Conservation (phyloP, 2,113 vertebrate species). For the Cettia cetti region DNA sequence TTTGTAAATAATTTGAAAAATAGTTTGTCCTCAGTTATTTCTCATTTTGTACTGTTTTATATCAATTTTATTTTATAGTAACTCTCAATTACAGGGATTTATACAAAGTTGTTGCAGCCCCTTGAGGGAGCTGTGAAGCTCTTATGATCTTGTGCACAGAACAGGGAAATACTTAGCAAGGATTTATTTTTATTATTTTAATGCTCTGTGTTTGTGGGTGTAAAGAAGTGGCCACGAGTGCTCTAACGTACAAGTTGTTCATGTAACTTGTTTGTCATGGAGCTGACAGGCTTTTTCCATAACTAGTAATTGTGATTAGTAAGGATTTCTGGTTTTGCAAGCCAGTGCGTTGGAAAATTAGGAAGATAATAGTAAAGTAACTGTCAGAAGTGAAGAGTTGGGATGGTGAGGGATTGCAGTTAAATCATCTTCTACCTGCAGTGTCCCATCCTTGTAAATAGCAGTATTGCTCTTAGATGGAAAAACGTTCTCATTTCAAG, state of each 20-base stretch:
- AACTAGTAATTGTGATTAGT: not conserved
- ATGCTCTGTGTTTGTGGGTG: not conserved
- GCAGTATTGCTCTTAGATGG: not conserved
- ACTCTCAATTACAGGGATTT: not conserved
- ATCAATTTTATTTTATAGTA: not conserved
- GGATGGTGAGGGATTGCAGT: not conserved
- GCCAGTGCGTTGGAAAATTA: rapidly evolving
- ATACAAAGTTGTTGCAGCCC: not conserved
- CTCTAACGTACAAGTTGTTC: not conserved
- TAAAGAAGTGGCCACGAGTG: not conserved
- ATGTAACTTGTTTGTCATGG: not conserved
- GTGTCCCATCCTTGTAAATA: not conserved
- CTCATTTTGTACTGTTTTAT: not conserved
- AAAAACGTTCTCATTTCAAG: not conserved
- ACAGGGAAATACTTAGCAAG: not conserved
- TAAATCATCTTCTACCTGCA: not conserved
- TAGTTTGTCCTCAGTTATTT: not conserved
- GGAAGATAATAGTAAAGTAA: not conserved
- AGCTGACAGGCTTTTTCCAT: not conserved
- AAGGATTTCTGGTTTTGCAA: not conserved
- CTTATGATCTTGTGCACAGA: not conserved
- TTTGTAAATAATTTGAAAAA: not conserved
- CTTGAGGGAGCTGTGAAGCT: constrained; percentile 48
- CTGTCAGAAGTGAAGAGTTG: not conserved
- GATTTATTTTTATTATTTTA: not conserved